A percentile compares a stretch with the other conserved stretches of the same genome.
These are phyloP conservation scores for Alligator mississippiensis DNA, from an alignment of 2,113 vertebrate species.

Conservation along the genomic window DNA sequence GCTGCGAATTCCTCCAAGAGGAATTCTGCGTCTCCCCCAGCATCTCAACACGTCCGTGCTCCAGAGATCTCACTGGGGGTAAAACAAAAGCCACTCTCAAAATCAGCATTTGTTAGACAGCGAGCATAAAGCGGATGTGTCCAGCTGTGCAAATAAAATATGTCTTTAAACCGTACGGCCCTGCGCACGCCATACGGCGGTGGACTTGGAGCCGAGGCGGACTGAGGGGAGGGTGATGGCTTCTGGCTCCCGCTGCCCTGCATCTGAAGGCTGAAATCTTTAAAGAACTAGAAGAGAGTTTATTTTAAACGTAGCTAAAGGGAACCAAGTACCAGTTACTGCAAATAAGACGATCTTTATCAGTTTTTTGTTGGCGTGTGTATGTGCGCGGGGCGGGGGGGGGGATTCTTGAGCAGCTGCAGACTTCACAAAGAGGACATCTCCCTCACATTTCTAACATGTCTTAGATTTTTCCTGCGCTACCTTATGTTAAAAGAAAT, in stretches of 20 bases:
- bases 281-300: conserved; percentile 58
- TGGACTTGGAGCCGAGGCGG: conserved; percentile 52
- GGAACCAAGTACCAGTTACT: conserved; percentile 78
- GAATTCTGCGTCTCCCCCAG: conserved; percentile 61
- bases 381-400: conserved; percentile 51
- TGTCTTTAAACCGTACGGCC: conserved; percentile 59
- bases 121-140: conserved; percentile 57
- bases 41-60: conserved; percentile 62
- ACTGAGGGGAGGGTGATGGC: conserved; percentile 46
- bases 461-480: conserved; percentile 83
- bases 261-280: conserved; percentile 69
- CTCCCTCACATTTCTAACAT: conserved; percentile 87
- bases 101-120: conserved; percentile 69
- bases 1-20: conserved; percentile 52
- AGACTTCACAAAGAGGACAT: conserved; percentile 74
- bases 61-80: conserved; percentile 60
- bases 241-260: conserved; percentile 20
- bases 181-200: conserved; percentile 16
- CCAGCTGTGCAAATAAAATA: conserved; percentile 77
- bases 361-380: conserved; percentile 66
- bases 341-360: conserved; percentile 78
- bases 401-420: conserved; percentile 73
- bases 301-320: conserved; percentile 77
- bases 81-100: conserved; percentile 58
- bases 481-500: conserved; percentile 69